Conservation (phyloP, 2,888 invertebrate species). For the Drosophila sordidapex region DNA sequence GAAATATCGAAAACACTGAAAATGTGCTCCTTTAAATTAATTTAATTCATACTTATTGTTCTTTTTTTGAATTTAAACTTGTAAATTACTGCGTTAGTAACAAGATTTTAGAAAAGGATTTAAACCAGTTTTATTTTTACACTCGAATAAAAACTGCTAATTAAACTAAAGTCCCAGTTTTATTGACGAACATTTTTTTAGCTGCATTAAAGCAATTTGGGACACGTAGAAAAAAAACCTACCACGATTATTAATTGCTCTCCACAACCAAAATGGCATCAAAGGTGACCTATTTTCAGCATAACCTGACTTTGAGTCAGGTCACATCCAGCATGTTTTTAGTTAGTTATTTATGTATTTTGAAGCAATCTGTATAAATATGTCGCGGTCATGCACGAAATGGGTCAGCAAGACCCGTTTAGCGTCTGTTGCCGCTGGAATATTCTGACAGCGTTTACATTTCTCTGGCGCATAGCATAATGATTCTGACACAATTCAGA, state of each 20-base stretch:
- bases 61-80: not conserved
- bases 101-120: not conserved
- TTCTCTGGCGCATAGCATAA: constrained; percentile 39
- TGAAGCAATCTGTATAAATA: constrained; percentile 30
- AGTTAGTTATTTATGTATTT: constrained; percentile 33
- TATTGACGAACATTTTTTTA: not conserved
- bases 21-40: not conserved
- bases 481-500: constrained; percentile 59
- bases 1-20: too few species aligned
- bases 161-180: not conserved
- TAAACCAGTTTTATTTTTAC: not conserved
- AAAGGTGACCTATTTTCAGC: constrained; percentile 35
- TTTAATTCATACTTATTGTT: not conserved
- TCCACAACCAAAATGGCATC: not conserved
- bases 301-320: constrained; percentile 25
- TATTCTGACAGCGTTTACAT: constrained; percentile 42
- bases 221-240: not conserved
- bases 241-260: constrained; percentile 1
- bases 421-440: constrained; percentile 26
- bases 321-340: constrained; percentile 39
- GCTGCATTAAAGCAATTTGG: not conserved
- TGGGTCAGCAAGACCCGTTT: constrained; percentile 64
- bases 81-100: not conserved
- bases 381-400: constrained; percentile 40
- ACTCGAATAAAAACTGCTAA: not conserved